These are phyloP conservation scores for Pomacea maculata DNA, from an alignment of 1,140 invertebrate species.

Conservation along the genomic window DNA sequence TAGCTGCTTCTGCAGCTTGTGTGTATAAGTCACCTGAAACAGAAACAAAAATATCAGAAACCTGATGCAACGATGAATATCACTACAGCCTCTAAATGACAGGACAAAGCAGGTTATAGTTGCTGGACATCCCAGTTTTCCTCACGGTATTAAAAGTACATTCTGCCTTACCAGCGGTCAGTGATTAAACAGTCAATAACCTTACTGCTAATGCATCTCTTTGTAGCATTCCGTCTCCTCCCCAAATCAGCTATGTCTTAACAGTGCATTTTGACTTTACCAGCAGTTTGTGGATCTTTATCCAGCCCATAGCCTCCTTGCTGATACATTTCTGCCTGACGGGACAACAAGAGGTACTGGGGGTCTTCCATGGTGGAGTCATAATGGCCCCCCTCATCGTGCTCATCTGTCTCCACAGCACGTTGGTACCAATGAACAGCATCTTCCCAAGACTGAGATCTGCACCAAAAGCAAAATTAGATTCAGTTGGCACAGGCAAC, in stretches of 20 bases:
- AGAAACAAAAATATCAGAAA: not conserved
- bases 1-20: constrained; percentile 70
- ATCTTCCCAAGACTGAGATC: constrained; percentile 64
- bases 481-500: not conserved
- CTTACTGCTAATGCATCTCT: constrained; percentile 67
- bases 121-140: not conserved
- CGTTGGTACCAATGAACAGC: constrained; percentile 67
- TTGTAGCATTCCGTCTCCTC: too few relatives aligned
- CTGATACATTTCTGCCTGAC: constrained; percentile 68
- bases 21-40: constrained; percentile 68
- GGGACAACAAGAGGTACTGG: constrained; percentile 66
- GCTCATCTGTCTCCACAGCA: constrained; percentile 62
- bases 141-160: too few relatives aligned
- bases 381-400: constrained; percentile 67
- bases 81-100: not conserved
- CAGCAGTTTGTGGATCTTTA: constrained; percentile 66
- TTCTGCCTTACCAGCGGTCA: constrained; percentile 41
- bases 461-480: constrained; percentile 29
- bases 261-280: constrained; percentile 41
- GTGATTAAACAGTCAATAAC: constrained; percentile 65
- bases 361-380: constrained; percentile 64
- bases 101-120: not conserved
- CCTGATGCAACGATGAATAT: not conserved
- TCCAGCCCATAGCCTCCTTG: constrained; percentile 66
- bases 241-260: too few relatives aligned